Base-by-base conservation (phyloP, 2,888 invertebrate species). In the Monopis laevigella region DNA sequence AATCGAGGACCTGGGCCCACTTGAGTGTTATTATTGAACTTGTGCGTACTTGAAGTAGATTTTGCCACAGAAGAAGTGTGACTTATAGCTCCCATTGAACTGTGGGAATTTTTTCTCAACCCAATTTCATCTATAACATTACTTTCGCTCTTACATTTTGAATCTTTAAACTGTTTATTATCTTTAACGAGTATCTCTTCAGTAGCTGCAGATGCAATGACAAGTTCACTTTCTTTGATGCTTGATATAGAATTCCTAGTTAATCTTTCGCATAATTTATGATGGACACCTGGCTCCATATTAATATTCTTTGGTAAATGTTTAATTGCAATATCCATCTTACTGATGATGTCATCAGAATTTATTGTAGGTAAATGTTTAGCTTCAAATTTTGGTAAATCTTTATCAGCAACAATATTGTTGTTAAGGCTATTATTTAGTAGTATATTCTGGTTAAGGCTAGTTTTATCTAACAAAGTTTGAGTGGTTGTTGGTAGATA, bases 1-100 rank as follows among this genome's bases (percentile, higher is more conserved):
- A 89, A 86, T 46, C 91, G 82, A 1, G 92, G 90, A 1, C 90
- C 90, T 8, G 82, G 82, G 2, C 82, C 82, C 0, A 82, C 78
- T 53, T 75, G 77, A 11, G 67, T 71, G 44, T 69, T 75, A n/a
- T n/a, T n/a, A 30, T 69, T 75, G 32, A 78, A 81, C 51, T 77
- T 80, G 42, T 80, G 80, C 26, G 77, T 77, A 50, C 81, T 81
- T 10, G 80, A 73, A 30, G 80, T 80, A 11, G 81, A 81, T 47
- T 82, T 81, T 12, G 77, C 80, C 47, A 75, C 48, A 3, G 82
- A 82, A 2, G 82, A 82, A 2, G 80, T 68, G 46, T 78, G 65
- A 51, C 82, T 82, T 18, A 69, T 60, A 40, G 68, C 75, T 19
- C 73, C 81, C 64, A 73, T 74, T 8, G 82, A 82, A 48, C 80